Base-by-base conservation (phyloP, 2,113 vertebrate genomes). In the Chelonoidis abingdonii region DNA sequence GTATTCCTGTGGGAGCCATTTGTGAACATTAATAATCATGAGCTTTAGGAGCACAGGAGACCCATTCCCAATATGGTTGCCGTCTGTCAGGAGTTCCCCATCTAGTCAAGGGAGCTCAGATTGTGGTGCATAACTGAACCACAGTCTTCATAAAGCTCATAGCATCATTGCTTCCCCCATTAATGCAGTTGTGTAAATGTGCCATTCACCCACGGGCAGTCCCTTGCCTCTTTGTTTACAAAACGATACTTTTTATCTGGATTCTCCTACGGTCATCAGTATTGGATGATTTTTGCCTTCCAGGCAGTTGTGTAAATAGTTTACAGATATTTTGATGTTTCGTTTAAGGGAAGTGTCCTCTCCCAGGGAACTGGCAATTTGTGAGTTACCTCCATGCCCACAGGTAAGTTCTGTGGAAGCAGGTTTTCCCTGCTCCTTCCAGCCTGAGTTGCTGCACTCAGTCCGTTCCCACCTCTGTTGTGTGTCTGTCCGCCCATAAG, bases 111-210 rank as follows among this genome's bases (percentile, higher is more conserved):
- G 27, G 69, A 27, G 8, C 56, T 13, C 7, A 1, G 50, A 50
- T 14, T 16, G 50, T 1, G 52, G 12, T 2, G 8, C 1, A 53
- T 10, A 47, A 31, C 89, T n/a, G 75, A 72, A 41, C 75, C 14
- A 5, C 54, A 47, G 14, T 80, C 79, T 82, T 35, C 2, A 2
- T 0, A 62, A 8, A 25, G 27, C 12, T 17, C 50, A 0, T 54
- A 7, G 79, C 65, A 1, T 31, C 19, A 6, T 21, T 5, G 38
- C 79, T 35, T 59, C 57, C 19, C 35, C 87, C 72, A 29, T 35
- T 4, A 78, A 59, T 44, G 69, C 84, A 88, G 35, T 38, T 21
- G 88, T 10, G 53, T 4, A 27, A 81, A 83, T 1, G 82, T 14
- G 76, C 27, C 54, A 16, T 41, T 12, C 16, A 69, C 54, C 29